phyloP scores from a whole-genome alignment of 2,797 vertebrate genomes.

The Hephaestus fuliginosus region DNA sequence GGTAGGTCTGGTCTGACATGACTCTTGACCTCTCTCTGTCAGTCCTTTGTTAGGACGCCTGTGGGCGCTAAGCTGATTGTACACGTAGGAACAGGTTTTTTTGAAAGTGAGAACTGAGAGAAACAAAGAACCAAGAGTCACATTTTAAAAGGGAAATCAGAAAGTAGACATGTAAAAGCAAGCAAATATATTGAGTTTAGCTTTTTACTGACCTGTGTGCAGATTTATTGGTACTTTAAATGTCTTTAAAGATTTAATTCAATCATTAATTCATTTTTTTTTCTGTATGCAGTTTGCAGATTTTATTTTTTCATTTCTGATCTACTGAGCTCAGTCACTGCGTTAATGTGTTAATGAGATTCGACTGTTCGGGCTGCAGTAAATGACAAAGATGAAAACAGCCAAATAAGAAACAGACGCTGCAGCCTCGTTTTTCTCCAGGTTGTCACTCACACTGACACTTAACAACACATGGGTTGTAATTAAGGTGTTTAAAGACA shows the following conservation, averaged over 20 bases:
- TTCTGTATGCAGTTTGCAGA: neutral
- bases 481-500: neutral
- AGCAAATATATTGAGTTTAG: neutral
- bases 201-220: neutral
- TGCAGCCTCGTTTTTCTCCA: neutral
- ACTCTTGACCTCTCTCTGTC: constrained; percentile 3
- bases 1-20: constrained; percentile 1
- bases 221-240: neutral
- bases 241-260: too few relatives aligned
- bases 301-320: neutral
- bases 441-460: constrained; percentile 6
- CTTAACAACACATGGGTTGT: neutral
- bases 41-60: neutral
- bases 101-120: neutral
- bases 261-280: too few relatives aligned
- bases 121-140: neutral
- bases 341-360: constrained; percentile 46
- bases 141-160: neutral
- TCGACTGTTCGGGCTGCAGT: constrained; percentile 8
- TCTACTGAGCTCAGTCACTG: constrained; percentile 15
- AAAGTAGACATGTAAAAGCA: neutral
- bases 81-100: neutral
- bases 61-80: neutral
- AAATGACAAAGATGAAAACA: constrained; percentile 23
- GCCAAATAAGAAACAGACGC: neutral